A percentile compares a stretch with the other conserved stretches of the same genome.
phyloP scores from a whole-genome alignment of 2,888 invertebrate genomes.

The Hypsopygia costalis region DNA sequence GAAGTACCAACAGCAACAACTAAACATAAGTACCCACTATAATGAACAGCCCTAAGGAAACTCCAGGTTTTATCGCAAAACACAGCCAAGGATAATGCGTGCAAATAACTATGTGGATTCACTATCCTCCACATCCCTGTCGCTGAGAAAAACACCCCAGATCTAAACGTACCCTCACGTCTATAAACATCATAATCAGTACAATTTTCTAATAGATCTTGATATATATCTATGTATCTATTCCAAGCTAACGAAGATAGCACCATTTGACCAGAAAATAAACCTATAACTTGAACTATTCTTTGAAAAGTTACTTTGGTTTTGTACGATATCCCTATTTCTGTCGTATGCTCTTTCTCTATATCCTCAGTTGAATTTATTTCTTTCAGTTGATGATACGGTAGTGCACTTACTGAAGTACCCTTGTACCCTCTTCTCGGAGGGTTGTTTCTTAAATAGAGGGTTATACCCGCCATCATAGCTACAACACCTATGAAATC shows the following conservation, averaged over 20 bases:
- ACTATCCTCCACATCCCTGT: conserved; percentile 88
- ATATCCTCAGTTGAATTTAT: conserved; percentile 66
- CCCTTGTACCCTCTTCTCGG: conserved; percentile 84
- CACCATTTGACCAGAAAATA: conserved; percentile 86
- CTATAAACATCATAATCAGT: conserved; percentile 68
- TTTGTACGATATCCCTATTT: conserved; percentile 82
- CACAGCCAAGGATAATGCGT: conserved; percentile 86
- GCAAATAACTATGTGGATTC: conserved; percentile 89
- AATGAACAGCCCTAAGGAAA: conserved; percentile 85
- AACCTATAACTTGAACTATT: conserved; percentile 82
- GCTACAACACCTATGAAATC: conserved; percentile 89
- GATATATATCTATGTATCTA: conserved; percentile 89
- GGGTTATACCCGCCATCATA: conserved; percentile 84
- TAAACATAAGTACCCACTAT: conserved; percentile 85
- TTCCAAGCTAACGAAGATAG: conserved; percentile 91
- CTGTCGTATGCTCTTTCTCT: conserved; percentile 60
- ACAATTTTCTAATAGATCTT: conserved; percentile 86
- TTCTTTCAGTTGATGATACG: conserved; percentile 69
- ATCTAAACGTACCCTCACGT: conserved; percentile 82
- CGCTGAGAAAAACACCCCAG: conserved; percentile 87
- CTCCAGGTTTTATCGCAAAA: conserved; percentile 92
- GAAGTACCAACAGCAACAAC: conserved; percentile 84
- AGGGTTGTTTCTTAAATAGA: conserved; percentile 86
- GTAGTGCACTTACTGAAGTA: conserved; percentile 82
- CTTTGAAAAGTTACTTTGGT: conserved; percentile 84